Base-by-base conservation (phyloP, 2,797 vertebrate genomes). In the Linurgus olivaceus region DNA sequence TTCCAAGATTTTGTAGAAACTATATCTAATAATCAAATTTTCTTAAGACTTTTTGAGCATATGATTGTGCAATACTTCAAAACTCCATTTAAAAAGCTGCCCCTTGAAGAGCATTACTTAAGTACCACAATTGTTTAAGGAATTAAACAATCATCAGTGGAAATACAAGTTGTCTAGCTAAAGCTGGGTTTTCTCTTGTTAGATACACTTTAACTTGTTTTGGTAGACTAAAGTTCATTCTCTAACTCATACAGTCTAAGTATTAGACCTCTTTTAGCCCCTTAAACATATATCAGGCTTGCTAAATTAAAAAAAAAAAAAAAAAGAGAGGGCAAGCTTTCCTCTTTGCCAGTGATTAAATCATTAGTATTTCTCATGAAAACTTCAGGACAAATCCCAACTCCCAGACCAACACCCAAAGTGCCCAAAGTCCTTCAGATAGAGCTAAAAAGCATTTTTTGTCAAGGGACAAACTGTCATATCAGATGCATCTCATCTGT, bases 11-110 rank as follows among this genome's bases (percentile, higher is more conserved):
- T 44, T 65, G 45, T 13, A 72, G 28, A 77, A 76, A 48, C 35
- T 25, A 2, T 14, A 44, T 12, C 8, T 31, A 16, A 57, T 47
- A 15, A 19, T 1, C 42, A 29, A 1, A 0, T 65, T 47, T 67
- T 40, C 42, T 38, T 58, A 17, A 0, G 4, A 15, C 33, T 37
- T 63, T 26, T 29, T 29, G 15, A 74, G 19, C 17, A 6, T 58
- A 16, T 17, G 4, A 26, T 17, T 1, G 2, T 57, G 38, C 50
- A 83, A 6, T 75, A 58, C 38, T 78, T 86, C 4, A 72, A 37
- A 86, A 16, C 25, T 33, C 37, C 44, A 47, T 29, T 80, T 10
- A 23, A 71, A 82, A 86, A 76, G 24, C 13, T 77, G 25, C 6
- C 54, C 26, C 23, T 67, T 58, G 29, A 85, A 82, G 37, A 75